A percentile compares a stretch with the other conserved stretches of the same genome.
Evolutionary conservation across 2,797 vertebrate genomes (phyloP).

Genomic region (Allobates femoralis): DNA sequence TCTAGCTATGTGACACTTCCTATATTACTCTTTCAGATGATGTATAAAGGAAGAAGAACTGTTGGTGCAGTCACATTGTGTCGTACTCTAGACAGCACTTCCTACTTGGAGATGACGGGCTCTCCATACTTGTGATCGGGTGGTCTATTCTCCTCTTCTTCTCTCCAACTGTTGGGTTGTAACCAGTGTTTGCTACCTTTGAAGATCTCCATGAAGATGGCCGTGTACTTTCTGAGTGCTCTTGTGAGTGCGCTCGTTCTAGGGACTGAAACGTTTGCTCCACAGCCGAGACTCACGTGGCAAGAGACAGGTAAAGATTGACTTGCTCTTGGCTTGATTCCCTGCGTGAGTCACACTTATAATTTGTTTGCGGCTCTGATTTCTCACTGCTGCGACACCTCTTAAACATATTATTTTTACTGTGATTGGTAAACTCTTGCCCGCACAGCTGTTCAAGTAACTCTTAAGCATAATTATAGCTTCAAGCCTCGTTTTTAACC

Average conservation of each 20-base stretch:
- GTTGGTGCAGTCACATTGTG: not conserved
- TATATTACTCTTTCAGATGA: slow-evolving; percentile 38
- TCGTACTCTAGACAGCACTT: not conserved
- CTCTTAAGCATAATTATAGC: not conserved
- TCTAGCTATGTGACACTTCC: slow-evolving; percentile 11
- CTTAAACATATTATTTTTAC: slow-evolving; percentile 32
- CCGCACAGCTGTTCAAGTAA: slow-evolving; percentile 1
- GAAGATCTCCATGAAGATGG: slow-evolving; percentile 73
- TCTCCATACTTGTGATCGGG: not conserved
- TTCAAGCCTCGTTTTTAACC: slow-evolving; percentile 2
- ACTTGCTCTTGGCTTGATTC: not conserved
- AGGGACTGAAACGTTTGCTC: slow-evolving; percentile 83
- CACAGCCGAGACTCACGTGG: slow-evolving; percentile 89
- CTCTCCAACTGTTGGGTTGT: not conserved
- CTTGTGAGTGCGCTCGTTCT: slow-evolving; percentile 79
- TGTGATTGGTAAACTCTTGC: not conserved
- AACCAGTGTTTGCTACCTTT: not conserved
- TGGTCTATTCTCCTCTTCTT: not conserved
- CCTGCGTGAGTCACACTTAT: not conserved
- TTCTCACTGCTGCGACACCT: not conserved
- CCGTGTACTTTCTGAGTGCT: slow-evolving; percentile 75
- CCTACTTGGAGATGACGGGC: not conserved
- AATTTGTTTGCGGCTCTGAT: slow-evolving; percentile 22
- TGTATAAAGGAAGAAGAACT: slow-evolving; percentile 21
- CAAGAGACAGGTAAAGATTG: slow-evolving; percentile 84